Evolutionary conservation across 2,888 invertebrate species (phyloP).

Genomic region (Panopea generosa): DNA sequence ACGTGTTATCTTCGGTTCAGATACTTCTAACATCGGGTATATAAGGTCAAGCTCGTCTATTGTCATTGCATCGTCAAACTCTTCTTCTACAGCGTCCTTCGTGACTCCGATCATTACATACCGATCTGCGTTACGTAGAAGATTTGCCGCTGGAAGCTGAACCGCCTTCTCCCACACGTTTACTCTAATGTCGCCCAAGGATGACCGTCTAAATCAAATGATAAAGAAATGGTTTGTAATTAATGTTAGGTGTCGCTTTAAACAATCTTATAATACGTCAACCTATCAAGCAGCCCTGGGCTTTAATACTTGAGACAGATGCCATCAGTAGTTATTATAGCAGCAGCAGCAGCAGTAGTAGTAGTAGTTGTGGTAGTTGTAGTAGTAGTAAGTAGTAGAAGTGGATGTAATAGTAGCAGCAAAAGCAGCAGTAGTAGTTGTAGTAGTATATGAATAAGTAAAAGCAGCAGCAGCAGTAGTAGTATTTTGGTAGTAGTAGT

Average conservation of each 20-base stretch:
- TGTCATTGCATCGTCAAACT: constrained; percentile 29
- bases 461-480: constrained; percentile 6
- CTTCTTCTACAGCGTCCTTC: constrained; percentile 35
- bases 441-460: constrained; percentile 4
- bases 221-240: too few relatives aligned
- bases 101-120: constrained; percentile 59
- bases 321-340: constrained; percentile 6
- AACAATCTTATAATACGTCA: too few relatives aligned
- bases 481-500: too few relatives aligned
- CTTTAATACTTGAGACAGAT: too few relatives aligned
- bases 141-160: constrained; percentile 43
- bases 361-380: too few relatives aligned
- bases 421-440: too few relatives aligned
- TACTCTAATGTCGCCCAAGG: constrained; percentile 26
- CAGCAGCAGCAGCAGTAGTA: constrained; percentile 5
- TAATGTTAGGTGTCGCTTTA: too few relatives aligned
- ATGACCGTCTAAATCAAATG: constrained; percentile 22
- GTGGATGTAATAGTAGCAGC: too few relatives aligned
- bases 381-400: too few relatives aligned
- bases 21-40: constrained; percentile 45
- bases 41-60: constrained; percentile 34
- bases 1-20: constrained; percentile 32
- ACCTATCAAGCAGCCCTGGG: too few relatives aligned
- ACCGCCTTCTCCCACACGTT: constrained; percentile 46
- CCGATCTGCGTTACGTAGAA: constrained; percentile 34